Evolutionary conservation across 2,113 vertebrate species (phyloP).

Genomic region (Phocoena phocoena): DNA sequence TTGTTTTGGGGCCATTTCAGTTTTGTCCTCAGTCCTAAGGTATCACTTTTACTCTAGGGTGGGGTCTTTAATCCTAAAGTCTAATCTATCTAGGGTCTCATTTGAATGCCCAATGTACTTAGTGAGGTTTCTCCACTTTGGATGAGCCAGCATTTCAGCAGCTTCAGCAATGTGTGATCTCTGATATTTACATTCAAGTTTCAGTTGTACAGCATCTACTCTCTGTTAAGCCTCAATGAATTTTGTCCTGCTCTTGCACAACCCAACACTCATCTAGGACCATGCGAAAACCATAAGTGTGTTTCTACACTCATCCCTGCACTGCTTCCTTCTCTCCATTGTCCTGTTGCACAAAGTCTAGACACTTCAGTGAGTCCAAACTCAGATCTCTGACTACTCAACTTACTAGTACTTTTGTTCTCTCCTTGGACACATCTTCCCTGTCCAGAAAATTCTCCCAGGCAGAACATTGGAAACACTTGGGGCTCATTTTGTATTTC

Average conservation of each 20-base stretch:
- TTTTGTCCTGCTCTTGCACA: background rate
- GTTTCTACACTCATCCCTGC: fast-evolving
- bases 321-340: background rate
- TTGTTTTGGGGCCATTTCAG: background rate
- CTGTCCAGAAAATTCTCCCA: background rate
- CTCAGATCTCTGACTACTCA: background rate
- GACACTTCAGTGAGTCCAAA: background rate
- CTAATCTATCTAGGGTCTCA: background rate
- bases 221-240: background rate
- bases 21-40: background rate
- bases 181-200: background rate
- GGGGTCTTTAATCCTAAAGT: background rate
- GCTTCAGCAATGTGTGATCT: background rate
- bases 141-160: background rate
- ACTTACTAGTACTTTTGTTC: background rate
- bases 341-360: background rate
- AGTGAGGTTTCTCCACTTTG: background rate
- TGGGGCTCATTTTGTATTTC: background rate
- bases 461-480: background rate
- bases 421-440: background rate
- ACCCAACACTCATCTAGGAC: background rate
- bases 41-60: background rate
- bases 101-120: background rate
- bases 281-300: background rate
- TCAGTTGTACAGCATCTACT: background rate